phyloP scores from a whole-genome alignment of 1,140 invertebrate genomes.

The Drosophila leontia region DNA sequence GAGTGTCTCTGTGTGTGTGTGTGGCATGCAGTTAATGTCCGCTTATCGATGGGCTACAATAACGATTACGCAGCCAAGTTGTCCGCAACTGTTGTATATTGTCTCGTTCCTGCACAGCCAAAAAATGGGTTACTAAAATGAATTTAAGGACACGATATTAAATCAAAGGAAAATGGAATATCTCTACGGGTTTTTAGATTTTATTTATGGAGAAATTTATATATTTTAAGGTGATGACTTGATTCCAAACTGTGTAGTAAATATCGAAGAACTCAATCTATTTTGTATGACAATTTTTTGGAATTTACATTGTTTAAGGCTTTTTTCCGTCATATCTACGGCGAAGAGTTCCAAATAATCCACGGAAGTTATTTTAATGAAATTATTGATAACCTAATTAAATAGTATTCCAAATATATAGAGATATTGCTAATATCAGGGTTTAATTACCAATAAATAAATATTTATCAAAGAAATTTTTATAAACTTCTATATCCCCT shows the following conservation, averaged over 20 bases:
- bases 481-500: neutral
- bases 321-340: neutral
- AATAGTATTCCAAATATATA: too few relatives aligned
- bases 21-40: slow-evolving; percentile 60
- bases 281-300: neutral
- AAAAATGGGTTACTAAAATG: neutral
- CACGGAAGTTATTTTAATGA: too few relatives aligned
- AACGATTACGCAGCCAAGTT: slow-evolving; percentile 39
- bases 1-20: slow-evolving; percentile 1
- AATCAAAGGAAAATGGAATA: neutral
- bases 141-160: neutral
- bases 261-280: neutral
- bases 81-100: slow-evolving; percentile 22
- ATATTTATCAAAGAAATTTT: too few relatives aligned
- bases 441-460: neutral
- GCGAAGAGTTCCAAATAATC: too few relatives aligned
- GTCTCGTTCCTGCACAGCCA: slow-evolving; percentile 1
- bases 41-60: slow-evolving; percentile 65
- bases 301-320: neutral
- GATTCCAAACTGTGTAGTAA: neutral
- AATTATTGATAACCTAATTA: too few relatives aligned
- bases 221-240: neutral
- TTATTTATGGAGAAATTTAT: neutral
- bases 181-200: too few relatives aligned
- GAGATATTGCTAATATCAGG: too few relatives aligned